phyloP scores from a whole-genome alignment of 2,888 invertebrate genomes.

The Clostera curtula region DNA sequence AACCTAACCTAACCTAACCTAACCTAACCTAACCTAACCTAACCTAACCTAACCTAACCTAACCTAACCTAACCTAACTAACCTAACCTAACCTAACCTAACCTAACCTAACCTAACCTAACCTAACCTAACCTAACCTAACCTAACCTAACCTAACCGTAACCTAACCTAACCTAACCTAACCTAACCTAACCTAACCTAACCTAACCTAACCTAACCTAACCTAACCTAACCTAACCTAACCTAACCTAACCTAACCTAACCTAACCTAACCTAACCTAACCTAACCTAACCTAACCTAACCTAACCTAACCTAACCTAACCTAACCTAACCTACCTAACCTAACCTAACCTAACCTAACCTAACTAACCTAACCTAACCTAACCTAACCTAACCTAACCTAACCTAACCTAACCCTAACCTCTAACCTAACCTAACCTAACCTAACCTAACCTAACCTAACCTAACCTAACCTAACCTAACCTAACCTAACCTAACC shows the following conservation, averaged over 20 bases:
- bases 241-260: slow-evolving; percentile 7
- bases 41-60: slow-evolving; percentile 9
- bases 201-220: slow-evolving; percentile 7
- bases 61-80: slow-evolving; percentile 11
- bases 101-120: slow-evolving; percentile 13
- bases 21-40: slow-evolving; percentile 12
- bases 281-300: slow-evolving; percentile 8
- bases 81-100: slow-evolving; percentile 14
- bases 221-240: slow-evolving; percentile 7
- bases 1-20: slow-evolving; percentile 8
- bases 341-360: slow-evolving; percentile 7
- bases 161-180: slow-evolving; percentile 7
- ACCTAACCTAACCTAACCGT: slow-evolving; percentile 7
- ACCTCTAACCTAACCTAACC: slow-evolving; percentile 12
- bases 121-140: slow-evolving; percentile 7
- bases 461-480: slow-evolving; percentile 7
- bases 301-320: slow-evolving; percentile 8
- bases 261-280: slow-evolving; percentile 8
- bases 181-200: slow-evolving; percentile 7
- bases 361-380: slow-evolving; percentile 8
- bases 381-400: slow-evolving; percentile 8
- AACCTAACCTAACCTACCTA: slow-evolving; percentile 7
- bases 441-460: slow-evolving; percentile 10
- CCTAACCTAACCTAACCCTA: slow-evolving; percentile 8
- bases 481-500: slow-evolving; percentile 7